Base-by-base conservation (phyloP, 2,797 vertebrate genomes). In the Sebastes glaucus region DNA sequence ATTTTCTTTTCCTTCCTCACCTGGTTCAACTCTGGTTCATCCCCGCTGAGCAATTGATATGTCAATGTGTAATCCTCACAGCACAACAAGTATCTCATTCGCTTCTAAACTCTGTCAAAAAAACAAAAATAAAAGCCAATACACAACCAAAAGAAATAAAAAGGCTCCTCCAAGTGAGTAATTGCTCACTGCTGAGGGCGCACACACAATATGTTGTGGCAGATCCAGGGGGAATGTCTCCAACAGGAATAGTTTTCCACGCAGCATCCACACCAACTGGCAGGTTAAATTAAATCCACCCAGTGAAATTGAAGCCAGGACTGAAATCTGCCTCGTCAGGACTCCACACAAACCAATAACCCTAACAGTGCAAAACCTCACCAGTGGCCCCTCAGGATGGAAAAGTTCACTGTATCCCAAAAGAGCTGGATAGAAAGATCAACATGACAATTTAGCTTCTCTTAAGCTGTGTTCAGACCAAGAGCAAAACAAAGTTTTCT, bases 11-110 rank as follows among this genome's bases (percentile, higher is more conserved):
- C 18, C 72, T 46, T 46, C 38, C 63, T 81, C 65, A 77, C 62
- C 72, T 75, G 28, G 77, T 75, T 90, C 65, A 84, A 56, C 72
- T 71, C 16, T 2, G 55, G 66, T 74, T 88, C 74, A 74, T 9
- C 70, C 57, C 73, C 4, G 7, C 42, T 22, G 28, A 76, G 57
- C 3, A n/a, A 53, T 32, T n/a, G n/a, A 73, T 59, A 71, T 53
- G 82, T 86, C 77, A 49, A 25, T 9, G 67, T 79, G 69, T 77
- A 78, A 72, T 78, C 52, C 79, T 78, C n/a, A 28, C 76, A 68
- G 52, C 35, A 57, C 66, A 76, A 74, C 13, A 57, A 55, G 33
- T 1, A n/a, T 33, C 74, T 74, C 7, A 11, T 52, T 57, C 2
- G 9, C 56, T 53, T 70, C 46, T 18, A 64, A 75, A 63, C 11